Conservation (phyloP, 2,113 vertebrate genomes). For the Ochotona princeps region DNA sequence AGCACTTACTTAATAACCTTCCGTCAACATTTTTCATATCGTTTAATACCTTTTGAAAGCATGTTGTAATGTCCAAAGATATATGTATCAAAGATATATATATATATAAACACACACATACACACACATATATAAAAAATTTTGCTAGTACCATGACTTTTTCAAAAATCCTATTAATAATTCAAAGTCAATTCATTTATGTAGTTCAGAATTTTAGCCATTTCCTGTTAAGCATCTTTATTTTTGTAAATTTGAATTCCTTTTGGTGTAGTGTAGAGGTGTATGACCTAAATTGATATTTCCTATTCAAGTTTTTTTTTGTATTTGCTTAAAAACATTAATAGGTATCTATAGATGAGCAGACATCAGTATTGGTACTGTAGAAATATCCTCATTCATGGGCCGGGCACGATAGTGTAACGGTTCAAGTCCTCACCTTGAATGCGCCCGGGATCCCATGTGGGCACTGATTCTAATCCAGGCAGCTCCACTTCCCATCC, state of each 20-base stretch:
- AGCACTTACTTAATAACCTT: not conserved
- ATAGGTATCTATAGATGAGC: not conserved
- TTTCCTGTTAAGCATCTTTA: not conserved
- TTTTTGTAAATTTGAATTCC: not conserved
- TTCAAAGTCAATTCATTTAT: not conserved
- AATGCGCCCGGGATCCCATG: too few relatives aligned
- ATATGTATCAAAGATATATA: too few relatives aligned
- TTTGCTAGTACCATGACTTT: not conserved
- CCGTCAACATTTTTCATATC: not conserved
- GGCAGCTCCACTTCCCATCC: too few relatives aligned
- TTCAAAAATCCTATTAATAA: not conserved
- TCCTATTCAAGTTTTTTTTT: not conserved
- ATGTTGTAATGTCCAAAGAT: not conserved
- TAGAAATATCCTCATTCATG: not conserved
- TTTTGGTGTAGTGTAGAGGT: not conserved
- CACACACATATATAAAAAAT: too few relatives aligned
- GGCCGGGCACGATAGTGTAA: too few relatives aligned
- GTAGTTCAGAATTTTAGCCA: not conserved
- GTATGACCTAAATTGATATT: not conserved
- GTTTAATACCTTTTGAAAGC: not conserved
- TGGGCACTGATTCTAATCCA: too few relatives aligned
- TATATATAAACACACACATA: too few relatives aligned
- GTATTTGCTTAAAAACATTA: not conserved
- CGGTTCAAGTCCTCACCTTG: too few relatives aligned
- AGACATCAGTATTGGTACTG: not conserved